phyloP scores from a whole-genome alignment of 2,797 vertebrate genomes.

The Poeciliopsis presidionis region DNA sequence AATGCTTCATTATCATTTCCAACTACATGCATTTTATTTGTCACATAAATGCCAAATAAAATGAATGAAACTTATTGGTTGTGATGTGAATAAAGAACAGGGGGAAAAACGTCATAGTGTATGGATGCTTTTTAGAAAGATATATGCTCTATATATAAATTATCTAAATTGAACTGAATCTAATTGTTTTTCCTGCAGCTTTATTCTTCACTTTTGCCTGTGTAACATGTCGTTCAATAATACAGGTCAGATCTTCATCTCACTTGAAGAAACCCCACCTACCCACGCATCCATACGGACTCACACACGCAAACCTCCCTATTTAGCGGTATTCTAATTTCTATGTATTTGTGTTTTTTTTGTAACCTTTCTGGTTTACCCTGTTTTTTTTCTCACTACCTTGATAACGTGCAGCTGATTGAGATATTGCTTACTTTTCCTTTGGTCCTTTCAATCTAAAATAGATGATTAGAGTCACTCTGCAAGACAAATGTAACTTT shows the following conservation, averaged over 20 bases:
- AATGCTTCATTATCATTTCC: background rate
- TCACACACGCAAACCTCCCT: conserved; percentile 53
- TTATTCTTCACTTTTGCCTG: conserved; percentile 53
- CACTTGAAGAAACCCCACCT: background rate
- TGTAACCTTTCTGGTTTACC: conserved; percentile 39
- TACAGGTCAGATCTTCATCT: conserved; percentile 55
- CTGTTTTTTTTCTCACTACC: conserved; percentile 47
- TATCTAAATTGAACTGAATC: background rate
- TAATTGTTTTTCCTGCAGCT: background rate
- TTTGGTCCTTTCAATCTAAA: conserved; percentile 81
- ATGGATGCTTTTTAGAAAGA: conserved; percentile 31
- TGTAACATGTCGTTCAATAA: conserved; percentile 49
- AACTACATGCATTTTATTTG: background rate
- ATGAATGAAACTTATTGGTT: background rate
- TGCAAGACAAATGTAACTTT: conserved; percentile 97
- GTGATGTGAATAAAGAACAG: background rate
- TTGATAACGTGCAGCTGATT: conserved; percentile 62
- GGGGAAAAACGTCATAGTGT: background rate
- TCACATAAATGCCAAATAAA: background rate
- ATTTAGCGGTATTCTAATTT: conserved; percentile 49
- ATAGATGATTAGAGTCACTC: conserved; percentile 94
- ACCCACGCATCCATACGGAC: background rate
- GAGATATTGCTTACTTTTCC: conserved; percentile 66
- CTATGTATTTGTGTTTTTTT: conserved; percentile 72
- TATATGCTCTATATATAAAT: conserved; percentile 46